These are phyloP conservation scores for Dynastes grantii DNA, from an alignment of 2,888 invertebrate species.

Conservation along the genomic window DNA sequence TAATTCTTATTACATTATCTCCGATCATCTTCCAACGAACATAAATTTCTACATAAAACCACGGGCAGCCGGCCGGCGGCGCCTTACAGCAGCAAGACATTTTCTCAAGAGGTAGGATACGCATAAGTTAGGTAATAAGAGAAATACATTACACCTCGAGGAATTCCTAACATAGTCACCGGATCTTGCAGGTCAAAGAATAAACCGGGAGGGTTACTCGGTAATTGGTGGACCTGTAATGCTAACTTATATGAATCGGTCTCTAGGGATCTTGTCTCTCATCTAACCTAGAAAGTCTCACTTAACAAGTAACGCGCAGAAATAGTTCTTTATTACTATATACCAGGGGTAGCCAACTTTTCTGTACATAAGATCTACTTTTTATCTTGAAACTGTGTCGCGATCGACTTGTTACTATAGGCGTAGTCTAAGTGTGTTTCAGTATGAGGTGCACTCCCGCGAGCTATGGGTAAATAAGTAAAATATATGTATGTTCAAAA, in stretches of 20 bases:
- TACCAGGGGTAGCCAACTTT: not conserved
- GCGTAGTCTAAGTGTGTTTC: too few species aligned
- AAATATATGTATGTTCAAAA: too few species aligned
- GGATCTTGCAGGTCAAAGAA: constrained; percentile 68
- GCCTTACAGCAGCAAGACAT: constrained; percentile 34
- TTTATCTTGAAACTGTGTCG: too few species aligned
- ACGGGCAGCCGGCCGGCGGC: not conserved
- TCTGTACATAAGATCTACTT: too few species aligned
- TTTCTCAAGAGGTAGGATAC: constrained; percentile 52
- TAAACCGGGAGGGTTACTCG: constrained; percentile 64
- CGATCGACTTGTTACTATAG: too few species aligned
- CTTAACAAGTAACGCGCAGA: constrained; percentile 25
- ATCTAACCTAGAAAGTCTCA: constrained; percentile 32
- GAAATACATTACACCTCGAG: constrained; percentile 69
- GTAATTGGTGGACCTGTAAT: constrained; percentile 63
- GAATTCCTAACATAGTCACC: constrained; percentile 68
- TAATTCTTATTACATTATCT: not conserved
- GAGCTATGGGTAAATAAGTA: too few species aligned
- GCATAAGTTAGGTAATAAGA: constrained; percentile 65
- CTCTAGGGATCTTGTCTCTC: constrained; percentile 41
- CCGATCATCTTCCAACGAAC: constrained; percentile 1
- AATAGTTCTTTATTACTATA: constrained; percentile 27
- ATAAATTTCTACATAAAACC: constrained; percentile 25
- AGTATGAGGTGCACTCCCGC: too few species aligned
- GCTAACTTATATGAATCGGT: constrained; percentile 59